These are phyloP conservation scores for Sebastolobus altivelis DNA, from an alignment of 2,797 vertebrate species.

Conservation along the genomic window DNA sequence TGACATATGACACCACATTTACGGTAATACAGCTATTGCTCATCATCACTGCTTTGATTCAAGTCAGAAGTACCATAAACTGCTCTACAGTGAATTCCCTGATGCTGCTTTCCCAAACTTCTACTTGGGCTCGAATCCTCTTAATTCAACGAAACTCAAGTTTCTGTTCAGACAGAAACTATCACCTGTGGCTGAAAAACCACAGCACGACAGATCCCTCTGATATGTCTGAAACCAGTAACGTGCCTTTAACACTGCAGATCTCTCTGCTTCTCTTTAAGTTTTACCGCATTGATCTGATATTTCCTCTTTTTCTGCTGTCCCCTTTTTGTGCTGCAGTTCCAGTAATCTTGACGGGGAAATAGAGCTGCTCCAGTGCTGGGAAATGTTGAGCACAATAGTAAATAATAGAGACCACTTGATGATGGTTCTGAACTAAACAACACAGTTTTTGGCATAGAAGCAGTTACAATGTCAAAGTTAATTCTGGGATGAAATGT, in stretches of 20 bases:
- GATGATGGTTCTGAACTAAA: background rate
- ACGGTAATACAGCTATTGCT: slow-evolving; percentile 3
- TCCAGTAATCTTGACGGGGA: slow-evolving; percentile 27
- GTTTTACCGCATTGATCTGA: background rate
- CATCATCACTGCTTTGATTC: slow-evolving; percentile 6
- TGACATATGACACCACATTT: background rate
- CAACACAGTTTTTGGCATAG: background rate
- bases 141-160: background rate
- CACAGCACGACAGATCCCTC: background rate
- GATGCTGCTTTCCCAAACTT: slow-evolving; percentile 7
- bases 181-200: slow-evolving; percentile 25
- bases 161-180: slow-evolving; percentile 42
- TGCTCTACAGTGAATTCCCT: slow-evolving; percentile 26
- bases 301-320: slow-evolving; percentile 51
- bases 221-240: slow-evolving; percentile 19
- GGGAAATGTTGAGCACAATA: slow-evolving; percentile 20
- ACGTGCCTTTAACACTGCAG: background rate
- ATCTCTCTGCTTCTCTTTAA: slow-evolving; percentile 25
- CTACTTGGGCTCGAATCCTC: background rate
- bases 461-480: background rate
- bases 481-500: slow-evolving; percentile 20
- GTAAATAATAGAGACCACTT: background rate
- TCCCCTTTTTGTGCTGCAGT: slow-evolving; percentile 4
- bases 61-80: background rate
- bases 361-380: background rate